A percentile compares a stretch with the other conserved stretches of the same genome.
These are phyloP conservation scores for Heteronetta atricapilla DNA, from an alignment of 2,113 vertebrate species.

Conservation along the genomic window DNA sequence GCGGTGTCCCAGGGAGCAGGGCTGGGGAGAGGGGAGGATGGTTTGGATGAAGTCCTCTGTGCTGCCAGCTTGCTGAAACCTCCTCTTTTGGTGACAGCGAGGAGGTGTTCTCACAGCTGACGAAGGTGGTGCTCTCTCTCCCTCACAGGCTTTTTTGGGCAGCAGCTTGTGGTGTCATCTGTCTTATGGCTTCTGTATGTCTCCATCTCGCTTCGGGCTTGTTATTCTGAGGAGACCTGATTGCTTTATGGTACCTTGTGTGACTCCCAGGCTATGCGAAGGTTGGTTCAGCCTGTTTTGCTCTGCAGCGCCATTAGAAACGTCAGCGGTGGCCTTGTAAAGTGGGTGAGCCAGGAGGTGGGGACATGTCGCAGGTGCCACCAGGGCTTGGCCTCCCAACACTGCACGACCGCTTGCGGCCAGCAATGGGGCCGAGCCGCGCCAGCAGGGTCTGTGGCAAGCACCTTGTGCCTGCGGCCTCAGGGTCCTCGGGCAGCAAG, in stretches of 20 bases:
- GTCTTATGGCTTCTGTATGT: neutral
- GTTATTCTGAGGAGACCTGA: neutral
- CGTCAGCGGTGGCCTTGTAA: neutral
- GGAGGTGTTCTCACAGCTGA: neutral
- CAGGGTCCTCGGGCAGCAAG: neutral
- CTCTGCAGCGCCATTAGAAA: neutral
- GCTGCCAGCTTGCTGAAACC: neutral
- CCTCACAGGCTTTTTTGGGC: neutral
- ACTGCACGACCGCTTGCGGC: neutral
- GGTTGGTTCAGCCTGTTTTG: neutral
- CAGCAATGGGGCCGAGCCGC: neutral
- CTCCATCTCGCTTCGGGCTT: neutral
- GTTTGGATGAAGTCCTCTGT: neutral
- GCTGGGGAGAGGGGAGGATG: neutral
- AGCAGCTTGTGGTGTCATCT: neutral
- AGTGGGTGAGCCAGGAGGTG: neutral
- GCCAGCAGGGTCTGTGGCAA: neutral
- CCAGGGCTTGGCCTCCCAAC: neutral
- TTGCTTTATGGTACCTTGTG: neutral
- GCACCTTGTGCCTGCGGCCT: neutral
- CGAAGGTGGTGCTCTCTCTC: fast-evolving
- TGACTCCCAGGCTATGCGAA: neutral
- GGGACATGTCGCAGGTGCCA: neutral
- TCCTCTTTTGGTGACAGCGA: neutral
- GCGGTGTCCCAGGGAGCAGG: neutral